Conservation (phyloP, 2,797 vertebrate genomes). For the Microhierax caerulescens region DNA sequence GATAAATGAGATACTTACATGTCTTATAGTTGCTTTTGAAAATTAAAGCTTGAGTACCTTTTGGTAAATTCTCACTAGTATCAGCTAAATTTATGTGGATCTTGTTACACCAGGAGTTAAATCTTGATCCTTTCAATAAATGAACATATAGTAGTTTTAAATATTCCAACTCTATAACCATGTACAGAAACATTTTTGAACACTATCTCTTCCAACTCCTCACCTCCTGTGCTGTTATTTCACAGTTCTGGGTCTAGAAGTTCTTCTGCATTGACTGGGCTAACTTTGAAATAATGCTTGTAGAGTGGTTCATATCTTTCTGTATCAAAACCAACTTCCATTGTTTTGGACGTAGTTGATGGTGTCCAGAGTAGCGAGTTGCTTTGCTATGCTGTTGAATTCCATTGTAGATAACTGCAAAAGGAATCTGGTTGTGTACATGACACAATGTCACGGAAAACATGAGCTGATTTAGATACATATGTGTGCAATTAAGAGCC, state of each 20-base stretch:
- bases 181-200: background rate
- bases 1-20: background rate
- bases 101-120: background rate
- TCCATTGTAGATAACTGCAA: background rate
- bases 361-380: background rate
- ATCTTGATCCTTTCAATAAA: background rate
- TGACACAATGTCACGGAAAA: background rate
- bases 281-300: background rate
- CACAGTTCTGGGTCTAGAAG: background rate
- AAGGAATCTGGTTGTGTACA: background rate
- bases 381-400: background rate
- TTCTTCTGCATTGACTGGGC: background rate
- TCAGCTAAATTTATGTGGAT: background rate
- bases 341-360: background rate
- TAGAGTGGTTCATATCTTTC: background rate
- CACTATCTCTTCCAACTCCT: accelerated
- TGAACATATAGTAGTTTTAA: background rate
- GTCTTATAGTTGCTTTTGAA: background rate
- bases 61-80: background rate
- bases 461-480: background rate
- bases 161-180: background rate
- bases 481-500: background rate
- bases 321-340: background rate
- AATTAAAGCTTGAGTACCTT: background rate
- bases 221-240: background rate